Evolutionary conservation across 37 sponge, comb jelly and placozoan genomes (phyloP).

Genomic region (Chondrosia reniformis): DNA sequence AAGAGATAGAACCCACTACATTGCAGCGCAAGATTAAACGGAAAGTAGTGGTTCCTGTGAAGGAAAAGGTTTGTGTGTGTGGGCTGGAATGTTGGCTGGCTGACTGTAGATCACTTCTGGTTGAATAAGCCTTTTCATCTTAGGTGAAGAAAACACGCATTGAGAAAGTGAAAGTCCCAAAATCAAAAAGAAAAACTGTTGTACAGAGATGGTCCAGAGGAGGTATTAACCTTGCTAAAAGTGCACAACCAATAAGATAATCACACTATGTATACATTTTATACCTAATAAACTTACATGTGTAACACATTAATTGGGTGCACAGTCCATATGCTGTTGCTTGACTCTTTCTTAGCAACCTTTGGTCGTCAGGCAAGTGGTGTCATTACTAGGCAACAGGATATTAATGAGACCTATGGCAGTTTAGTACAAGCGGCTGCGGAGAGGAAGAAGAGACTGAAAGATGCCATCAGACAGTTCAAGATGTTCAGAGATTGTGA

Average conservation of each 20-base stretch:
- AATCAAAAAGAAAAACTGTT: background rate
- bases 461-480: slow-evolving; percentile 74
- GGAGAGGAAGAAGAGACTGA: slow-evolving; percentile 55
- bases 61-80: slow-evolving; percentile 48
- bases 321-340: too few species aligned
- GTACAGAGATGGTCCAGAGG: background rate
- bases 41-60: slow-evolving; percentile 61
- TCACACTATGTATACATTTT: too few species aligned
- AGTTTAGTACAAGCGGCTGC: slow-evolving; percentile 38
- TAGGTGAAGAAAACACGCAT: slow-evolving; percentile 37
- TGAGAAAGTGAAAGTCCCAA: slow-evolving; percentile 19
- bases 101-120: background rate
- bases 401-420: slow-evolving; percentile 55
- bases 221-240: background rate
- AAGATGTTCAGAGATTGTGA: slow-evolving; percentile 80
- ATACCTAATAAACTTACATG: too few species aligned
- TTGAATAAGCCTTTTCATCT: background rate
- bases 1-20: slow-evolving; percentile 71
- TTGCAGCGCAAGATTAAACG: slow-evolving; percentile 42
- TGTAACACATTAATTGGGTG: too few species aligned
- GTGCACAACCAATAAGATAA: too few species aligned
- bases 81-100: background rate
- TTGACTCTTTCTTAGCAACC: background rate
- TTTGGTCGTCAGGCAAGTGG: slow-evolving; percentile 7
- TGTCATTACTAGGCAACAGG: slow-evolving; percentile 77